Conservation (phyloP, 92 coral and sea anemone species). For the Micromussa lordhowensis region DNA sequence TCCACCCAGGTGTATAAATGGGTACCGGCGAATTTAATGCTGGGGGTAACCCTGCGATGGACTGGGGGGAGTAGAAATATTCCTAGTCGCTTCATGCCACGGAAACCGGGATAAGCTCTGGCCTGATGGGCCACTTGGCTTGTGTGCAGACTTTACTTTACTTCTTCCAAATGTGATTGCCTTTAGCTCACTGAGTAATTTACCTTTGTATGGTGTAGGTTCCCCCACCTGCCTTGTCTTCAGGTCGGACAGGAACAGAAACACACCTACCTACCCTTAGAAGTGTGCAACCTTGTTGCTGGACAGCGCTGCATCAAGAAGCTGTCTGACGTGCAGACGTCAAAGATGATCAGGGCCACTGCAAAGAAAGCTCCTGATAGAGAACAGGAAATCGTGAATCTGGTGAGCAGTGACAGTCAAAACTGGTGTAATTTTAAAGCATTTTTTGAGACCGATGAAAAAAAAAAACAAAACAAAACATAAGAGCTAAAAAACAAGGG, state of each 20-base stretch:
- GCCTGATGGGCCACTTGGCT: no score
- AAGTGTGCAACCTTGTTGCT: conserved; percentile 88
- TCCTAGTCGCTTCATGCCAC: no score
- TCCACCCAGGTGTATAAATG: no score
- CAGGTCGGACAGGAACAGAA: conserved; percentile 95
- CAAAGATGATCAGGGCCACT: conserved; percentile 92
- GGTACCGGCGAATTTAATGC: no score
- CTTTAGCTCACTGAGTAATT: neutral
- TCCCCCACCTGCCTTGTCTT: conserved; percentile 87
- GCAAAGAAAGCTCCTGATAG: conserved; percentile 89
- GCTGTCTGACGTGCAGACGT: conserved; percentile 83
- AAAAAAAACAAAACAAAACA: no score
- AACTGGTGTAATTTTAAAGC: neutral
- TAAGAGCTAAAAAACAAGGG: no score
- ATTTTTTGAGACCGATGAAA: neutral
- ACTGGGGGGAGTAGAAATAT: no score
- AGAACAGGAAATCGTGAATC: conserved; percentile 80
- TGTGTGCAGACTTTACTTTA: no score
- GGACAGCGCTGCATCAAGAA: conserved; percentile 96
- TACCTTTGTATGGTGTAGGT: conserved; percentile 46
- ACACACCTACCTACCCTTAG: conserved; percentile 91
- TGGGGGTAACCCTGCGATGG: no score
- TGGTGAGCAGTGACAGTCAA: conserved; percentile 61
- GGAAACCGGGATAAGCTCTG: no score
- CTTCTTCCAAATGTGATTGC: no score